These are phyloP conservation scores for Patella ulyssiponensis DNA, from an alignment of 2,888 invertebrate species.

Conservation along the genomic window DNA sequence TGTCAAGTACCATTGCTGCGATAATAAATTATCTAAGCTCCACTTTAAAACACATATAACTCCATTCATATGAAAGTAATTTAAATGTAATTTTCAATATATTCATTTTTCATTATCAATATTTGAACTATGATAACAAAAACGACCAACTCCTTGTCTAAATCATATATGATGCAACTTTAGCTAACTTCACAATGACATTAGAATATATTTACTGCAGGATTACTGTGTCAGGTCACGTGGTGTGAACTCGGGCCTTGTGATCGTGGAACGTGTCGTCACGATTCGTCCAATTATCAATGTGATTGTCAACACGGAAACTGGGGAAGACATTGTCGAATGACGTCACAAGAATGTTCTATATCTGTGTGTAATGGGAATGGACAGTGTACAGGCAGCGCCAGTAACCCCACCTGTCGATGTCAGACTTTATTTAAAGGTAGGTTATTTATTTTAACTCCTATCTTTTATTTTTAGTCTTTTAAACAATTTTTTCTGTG, in stretches of 20 bases:
- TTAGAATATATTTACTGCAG: slow-evolving; percentile 70
- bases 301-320: slow-evolving; percentile 81
- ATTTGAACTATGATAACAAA: too few relatives aligned
- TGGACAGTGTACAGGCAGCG: slow-evolving; percentile 78
- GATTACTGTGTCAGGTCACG: slow-evolving; percentile 83
- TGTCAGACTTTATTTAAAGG: slow-evolving; percentile 85
- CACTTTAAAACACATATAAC: too few relatives aligned
- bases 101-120: too few relatives aligned
- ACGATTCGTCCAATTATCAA: slow-evolving; percentile 73
- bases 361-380: slow-evolving; percentile 72
- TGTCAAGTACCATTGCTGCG: too few relatives aligned
- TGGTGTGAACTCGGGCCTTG: slow-evolving; percentile 82
- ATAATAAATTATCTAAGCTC: too few relatives aligned
- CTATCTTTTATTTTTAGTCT: too few relatives aligned
- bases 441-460: slow-evolving; percentile 40
- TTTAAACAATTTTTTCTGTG: too few relatives aligned
- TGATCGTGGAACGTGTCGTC: slow-evolving; percentile 79
- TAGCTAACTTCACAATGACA: too few relatives aligned
- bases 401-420: slow-evolving; percentile 78
- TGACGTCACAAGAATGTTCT: slow-evolving; percentile 71
- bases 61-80: too few relatives aligned
- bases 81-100: too few relatives aligned
- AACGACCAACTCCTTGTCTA: too few relatives aligned
- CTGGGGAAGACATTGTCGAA: slow-evolving; percentile 79
- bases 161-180: too few relatives aligned